Evolutionary conservation across 2,888 invertebrate genomes (phyloP).

Genomic region (Phaonia tiefii): DNA sequence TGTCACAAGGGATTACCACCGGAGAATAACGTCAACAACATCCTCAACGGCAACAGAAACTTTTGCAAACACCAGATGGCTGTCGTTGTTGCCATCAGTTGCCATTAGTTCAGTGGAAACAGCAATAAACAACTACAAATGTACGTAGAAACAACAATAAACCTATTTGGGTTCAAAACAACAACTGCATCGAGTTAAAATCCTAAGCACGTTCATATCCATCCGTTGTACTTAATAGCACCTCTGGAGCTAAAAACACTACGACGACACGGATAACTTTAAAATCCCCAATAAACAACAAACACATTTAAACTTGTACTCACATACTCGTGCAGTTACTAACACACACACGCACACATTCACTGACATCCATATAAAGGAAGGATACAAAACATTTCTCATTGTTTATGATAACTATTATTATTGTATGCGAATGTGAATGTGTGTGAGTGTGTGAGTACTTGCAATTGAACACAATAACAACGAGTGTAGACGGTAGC

Average conservation of each 20-base stretch:
- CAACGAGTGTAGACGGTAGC: not conserved
- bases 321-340: no score
- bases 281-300: conserved; percentile 31
- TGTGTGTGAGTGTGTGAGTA: not conserved
- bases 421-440: conserved; percentile 15
- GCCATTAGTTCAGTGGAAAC: not conserved
- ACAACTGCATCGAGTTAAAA: conserved; percentile 39
- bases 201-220: conserved; percentile 36
- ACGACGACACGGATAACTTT: not conserved
- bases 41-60: not conserved
- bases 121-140: conserved; percentile 5
- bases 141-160: conserved; percentile 20
- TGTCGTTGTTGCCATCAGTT: not conserved
- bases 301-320: conserved; percentile 18
- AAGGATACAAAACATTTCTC: not conserved
- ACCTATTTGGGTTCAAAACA: conserved; percentile 30
- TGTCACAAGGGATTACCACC: not conserved
- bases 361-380: not conserved
- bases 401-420: conserved; percentile 34
- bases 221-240: conserved; percentile 18
- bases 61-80: not conserved
- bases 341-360: no score
- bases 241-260: conserved; percentile 14
- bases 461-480: conserved; percentile 18
- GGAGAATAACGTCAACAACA: not conserved